Conservation (phyloP, 2,113 vertebrate genomes). For the Spheniscus mendiculus region DNA sequence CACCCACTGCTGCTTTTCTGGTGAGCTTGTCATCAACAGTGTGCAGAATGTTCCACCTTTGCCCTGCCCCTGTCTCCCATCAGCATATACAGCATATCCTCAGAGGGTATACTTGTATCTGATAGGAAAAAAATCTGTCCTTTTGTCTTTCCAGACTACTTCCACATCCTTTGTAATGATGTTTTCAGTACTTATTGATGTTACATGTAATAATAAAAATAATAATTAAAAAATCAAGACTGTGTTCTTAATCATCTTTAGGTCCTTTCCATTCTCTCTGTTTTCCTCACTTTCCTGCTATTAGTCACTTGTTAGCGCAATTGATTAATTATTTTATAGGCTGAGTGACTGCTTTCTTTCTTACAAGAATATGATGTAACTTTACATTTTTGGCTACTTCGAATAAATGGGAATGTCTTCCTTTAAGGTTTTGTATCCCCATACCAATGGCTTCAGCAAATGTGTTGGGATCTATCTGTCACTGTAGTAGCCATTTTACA, state of each 20-base stretch:
- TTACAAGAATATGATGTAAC: background rate
- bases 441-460: background rate
- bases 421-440: background rate
- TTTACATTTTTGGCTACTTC: background rate
- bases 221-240: background rate
- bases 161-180: background rate
- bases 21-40: background rate
- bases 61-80: background rate
- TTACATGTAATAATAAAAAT: background rate
- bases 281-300: background rate
- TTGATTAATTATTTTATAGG: background rate
- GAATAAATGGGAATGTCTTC: background rate
- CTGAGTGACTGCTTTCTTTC: background rate
- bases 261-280: background rate
- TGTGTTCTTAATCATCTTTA: background rate
- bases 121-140: background rate
- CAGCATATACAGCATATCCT: background rate
- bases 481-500: background rate
- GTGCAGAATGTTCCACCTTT: background rate
- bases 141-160: background rate
- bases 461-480: background rate
- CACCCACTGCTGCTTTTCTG: background rate
- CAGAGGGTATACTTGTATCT: background rate
- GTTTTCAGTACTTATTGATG: background rate
- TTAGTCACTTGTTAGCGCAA: background rate